Conservation (phyloP, 2,888 invertebrate genomes). For the Cephus runcator region DNA sequence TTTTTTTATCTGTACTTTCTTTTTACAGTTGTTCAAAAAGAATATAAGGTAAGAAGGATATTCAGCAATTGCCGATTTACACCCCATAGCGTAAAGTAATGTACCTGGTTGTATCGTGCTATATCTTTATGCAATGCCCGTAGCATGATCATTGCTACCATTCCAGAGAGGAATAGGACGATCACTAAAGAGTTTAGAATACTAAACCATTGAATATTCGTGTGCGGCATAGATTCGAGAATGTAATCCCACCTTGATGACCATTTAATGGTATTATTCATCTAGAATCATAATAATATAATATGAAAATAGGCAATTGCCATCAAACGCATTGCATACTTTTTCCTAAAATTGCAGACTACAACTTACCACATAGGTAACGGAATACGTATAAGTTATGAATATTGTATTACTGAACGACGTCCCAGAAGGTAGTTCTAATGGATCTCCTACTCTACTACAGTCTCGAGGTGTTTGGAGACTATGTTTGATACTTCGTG, state of each 20-base stretch:
- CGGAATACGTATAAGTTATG: slow-evolving; percentile 88
- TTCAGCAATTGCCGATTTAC: background rate
- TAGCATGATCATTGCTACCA: slow-evolving; percentile 99
- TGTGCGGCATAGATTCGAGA: slow-evolving; percentile 96
- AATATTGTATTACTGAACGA: slow-evolving; percentile 68
- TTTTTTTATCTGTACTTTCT: background rate
- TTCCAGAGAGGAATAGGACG: slow-evolving; percentile 95
- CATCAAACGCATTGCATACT: background rate
- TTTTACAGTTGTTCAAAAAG: background rate
- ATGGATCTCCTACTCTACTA: slow-evolving; percentile 70
- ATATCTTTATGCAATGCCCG: slow-evolving; percentile 98
- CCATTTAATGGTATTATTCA: slow-evolving; percentile 92
- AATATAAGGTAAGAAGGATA: background rate
- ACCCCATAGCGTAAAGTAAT: background rate
- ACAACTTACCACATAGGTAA: slow-evolving; percentile 76
- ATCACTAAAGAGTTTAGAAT: slow-evolving; percentile 98
- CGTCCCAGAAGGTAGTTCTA: slow-evolving; percentile 76
- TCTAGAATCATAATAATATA: slow-evolving; percentile 50
- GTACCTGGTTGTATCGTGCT: slow-evolving; percentile 94
- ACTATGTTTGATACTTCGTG: slow-evolving; percentile 67
- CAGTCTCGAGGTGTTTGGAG: slow-evolving; percentile 44
- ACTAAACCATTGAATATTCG: slow-evolving; percentile 99
- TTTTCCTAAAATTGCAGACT: background rate
- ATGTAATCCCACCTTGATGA: slow-evolving; percentile 99
- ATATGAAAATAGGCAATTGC: background rate